These are phyloP conservation scores for Isichthys henryi DNA, from an alignment of 2,113 vertebrate genomes.

Conservation along the genomic window DNA sequence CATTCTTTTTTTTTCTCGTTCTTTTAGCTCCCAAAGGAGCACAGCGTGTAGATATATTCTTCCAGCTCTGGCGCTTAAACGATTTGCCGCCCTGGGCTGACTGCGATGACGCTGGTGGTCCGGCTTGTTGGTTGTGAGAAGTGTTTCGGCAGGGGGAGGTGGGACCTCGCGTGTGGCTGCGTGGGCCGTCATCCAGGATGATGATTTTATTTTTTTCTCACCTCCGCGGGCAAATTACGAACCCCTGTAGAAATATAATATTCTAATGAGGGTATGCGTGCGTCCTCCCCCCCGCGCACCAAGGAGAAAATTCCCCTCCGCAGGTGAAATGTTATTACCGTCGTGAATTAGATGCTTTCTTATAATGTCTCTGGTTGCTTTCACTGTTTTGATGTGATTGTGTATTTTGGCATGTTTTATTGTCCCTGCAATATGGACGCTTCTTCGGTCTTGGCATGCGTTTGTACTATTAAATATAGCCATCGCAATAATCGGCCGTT, in stretches of 20 bases:
- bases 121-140: not conserved
- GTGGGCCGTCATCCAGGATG: not conserved
- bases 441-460: not conserved
- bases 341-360: not conserved
- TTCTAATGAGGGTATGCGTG: not conserved
- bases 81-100: not conserved
- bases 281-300: not conserved
- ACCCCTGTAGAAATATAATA: not conserved
- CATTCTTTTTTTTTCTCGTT: not conserved
- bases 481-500: not conserved
- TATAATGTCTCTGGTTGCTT: not conserved
- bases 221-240: not conserved
- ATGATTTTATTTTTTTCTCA: not conserved
- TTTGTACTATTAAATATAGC: not conserved
- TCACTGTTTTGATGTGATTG: not conserved
- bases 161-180: too few species aligned
- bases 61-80: not conserved
- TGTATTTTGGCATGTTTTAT: not conserved
- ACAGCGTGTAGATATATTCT: not conserved
- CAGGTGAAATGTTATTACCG: constrained; percentile 4
- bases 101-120: not conserved
- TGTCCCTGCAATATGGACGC: not conserved
- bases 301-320: not conserved
- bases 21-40: not conserved
- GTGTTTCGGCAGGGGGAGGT: not conserved